phyloP scores from a whole-genome alignment of 2,888 invertebrate genomes.

The Hylaea fasciaria region DNA sequence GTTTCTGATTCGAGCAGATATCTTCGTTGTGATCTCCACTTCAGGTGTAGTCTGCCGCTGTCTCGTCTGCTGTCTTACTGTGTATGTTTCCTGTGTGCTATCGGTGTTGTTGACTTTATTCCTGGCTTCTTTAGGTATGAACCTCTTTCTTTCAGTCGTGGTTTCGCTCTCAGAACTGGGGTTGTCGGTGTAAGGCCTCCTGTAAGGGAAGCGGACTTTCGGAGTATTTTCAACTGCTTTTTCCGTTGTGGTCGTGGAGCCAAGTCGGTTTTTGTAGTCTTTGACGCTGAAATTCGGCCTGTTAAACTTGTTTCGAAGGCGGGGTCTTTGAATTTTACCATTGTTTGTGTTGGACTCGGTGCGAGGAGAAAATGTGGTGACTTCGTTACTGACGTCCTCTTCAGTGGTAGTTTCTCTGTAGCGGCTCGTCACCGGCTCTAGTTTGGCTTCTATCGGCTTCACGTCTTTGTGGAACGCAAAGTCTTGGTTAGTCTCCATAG shows the following conservation, averaged over 20 bases:
- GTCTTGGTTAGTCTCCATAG: conserved; percentile 58
- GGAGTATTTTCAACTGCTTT: conserved; percentile 64
- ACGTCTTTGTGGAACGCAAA: conserved; percentile 79
- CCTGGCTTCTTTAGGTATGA: conserved; percentile 80
- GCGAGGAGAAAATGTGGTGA: conserved; percentile 59
- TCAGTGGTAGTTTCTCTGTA: conserved; percentile 64
- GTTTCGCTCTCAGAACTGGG: conserved; percentile 66
- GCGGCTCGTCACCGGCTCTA: conserved; percentile 56
- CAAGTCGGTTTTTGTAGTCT: conserved; percentile 88
- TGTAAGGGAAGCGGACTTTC: conserved; percentile 78
- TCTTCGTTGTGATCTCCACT: conserved; percentile 71
- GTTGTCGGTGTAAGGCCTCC: conserved; percentile 74
- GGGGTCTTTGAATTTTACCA: conserved; percentile 64
- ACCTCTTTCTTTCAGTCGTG: conserved; percentile 80
- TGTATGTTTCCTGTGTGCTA: conserved; percentile 65
- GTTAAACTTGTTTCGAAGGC: conserved; percentile 84
- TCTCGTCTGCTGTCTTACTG: conserved; percentile 61
- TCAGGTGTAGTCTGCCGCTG: conserved; percentile 69
- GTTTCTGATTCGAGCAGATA: conserved; percentile 74
- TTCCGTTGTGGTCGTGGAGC: conserved; percentile 82
- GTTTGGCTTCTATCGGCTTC: conserved; percentile 74
- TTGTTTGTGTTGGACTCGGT: conserved; percentile 62
- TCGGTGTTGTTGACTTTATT: conserved; percentile 64
- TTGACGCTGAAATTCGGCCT: conserved; percentile 91
- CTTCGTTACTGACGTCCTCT: conserved; percentile 49